Evolutionary conservation across 2,797 vertebrate species (phyloP).

Genomic region (Coccyzus lansbergi): DNA sequence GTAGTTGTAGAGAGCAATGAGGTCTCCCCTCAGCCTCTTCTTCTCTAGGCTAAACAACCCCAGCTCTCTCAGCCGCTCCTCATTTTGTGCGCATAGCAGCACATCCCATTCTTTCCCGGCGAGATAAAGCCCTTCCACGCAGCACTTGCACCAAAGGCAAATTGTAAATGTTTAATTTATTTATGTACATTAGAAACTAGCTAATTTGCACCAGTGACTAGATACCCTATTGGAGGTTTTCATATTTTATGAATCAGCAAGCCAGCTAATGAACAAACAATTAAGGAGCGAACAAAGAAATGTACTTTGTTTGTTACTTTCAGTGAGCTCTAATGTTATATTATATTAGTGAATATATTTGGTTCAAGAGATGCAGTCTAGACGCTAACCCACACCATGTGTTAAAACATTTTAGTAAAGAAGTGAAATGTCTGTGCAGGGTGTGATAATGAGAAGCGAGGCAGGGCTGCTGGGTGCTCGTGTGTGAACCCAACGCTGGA

Average conservation of each 20-base stretch:
- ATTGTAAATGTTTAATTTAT: constrained; percentile 32
- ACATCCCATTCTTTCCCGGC: neutral
- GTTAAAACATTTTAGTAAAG: neutral
- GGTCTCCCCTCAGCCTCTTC: too few species aligned
- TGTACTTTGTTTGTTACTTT: constrained; percentile 35
- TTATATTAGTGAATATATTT: neutral
- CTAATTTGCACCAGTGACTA: constrained; percentile 55
- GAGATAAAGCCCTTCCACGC: constrained; percentile 28
- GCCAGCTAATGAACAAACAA: constrained; percentile 52
- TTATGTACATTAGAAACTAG: constrained; percentile 41
- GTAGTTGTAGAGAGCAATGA: too few species aligned
- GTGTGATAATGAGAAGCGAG: neutral
- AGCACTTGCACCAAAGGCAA: neutral
- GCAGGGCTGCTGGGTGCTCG: neutral
- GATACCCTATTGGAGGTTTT: constrained; percentile 38
- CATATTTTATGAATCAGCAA: constrained; percentile 58
- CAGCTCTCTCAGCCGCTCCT: too few species aligned
- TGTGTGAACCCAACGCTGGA: neutral
- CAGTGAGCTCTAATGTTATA: constrained; percentile 3
- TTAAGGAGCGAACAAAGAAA: constrained; percentile 53
- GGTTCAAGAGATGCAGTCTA: constrained; percentile 39
- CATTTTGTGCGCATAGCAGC: neutral
- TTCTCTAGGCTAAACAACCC: too few species aligned
- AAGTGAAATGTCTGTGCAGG: neutral
- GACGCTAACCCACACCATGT: constrained; percentile 14